Evolutionary conservation across 2,888 invertebrate species (phyloP), one percentile per base, ranked within the genome.

Genomic region (Watsonalla cultraria): DNA sequence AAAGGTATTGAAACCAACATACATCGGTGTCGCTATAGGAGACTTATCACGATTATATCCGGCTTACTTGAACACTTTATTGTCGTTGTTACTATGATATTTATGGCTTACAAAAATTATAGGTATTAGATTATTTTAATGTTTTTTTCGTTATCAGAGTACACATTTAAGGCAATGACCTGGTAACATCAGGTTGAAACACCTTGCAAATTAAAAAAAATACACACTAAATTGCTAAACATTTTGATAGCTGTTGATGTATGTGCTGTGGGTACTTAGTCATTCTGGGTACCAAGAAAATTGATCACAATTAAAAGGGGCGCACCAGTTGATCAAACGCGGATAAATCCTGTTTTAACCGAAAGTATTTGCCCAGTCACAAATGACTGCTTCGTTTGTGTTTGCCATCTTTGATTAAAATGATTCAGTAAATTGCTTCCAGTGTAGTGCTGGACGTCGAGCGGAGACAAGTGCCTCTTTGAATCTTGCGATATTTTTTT

Each of bases 301-400:
- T 47, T 55, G 24, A 39, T 45, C 39, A 55, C 54, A 54, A 46
- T 42, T 51, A 52, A 52, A 56, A 53, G 55, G 55, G 62, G 61
- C 60, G 65, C 66, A 58, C 69, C 65, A 68, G 67, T 75, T 62
- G 70, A 67, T 69, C 60, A 54, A 57, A 70, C 76, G 79, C 87
- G 80, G 90, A 80, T 85, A 75, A 80, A 90, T 89, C 90, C 88
- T 85, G 90, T 90, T 90, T 66, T 52, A 90, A 89, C 88, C 82
- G 81, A 85, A 82, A 84, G 70, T 68, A 72, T 79, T 76, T 66
- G 74, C 74, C 75, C 77, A 66, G 73, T 75, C 74, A 78, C 70
- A 76, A 76, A 80, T 72, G 77, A 76, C 79, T 72, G 76, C 68
- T 79, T 74, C 76, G 80, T 81, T 81, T 75, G 74, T 67, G 66